Evolutionary conservation across 2,797 vertebrate genomes (phyloP).

Genomic region (Rhincodon typus): DNA sequence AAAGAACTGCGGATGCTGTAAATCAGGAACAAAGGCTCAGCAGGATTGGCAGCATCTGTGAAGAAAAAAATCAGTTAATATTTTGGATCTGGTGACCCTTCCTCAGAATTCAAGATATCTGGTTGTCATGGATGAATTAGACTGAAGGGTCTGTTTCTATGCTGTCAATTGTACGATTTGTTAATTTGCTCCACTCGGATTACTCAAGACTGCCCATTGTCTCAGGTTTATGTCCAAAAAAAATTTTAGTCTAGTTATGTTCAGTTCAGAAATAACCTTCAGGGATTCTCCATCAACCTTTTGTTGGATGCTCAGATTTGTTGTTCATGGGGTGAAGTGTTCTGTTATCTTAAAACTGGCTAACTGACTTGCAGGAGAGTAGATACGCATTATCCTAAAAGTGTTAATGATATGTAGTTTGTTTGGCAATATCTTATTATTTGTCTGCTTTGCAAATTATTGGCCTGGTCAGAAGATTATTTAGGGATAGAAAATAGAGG

Average conservation of each 20-base stretch:
- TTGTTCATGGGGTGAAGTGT: not conserved
- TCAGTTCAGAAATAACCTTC: not conserved
- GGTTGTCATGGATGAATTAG: too few species aligned
- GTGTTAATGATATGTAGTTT: not conserved
- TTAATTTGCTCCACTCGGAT: not conserved
- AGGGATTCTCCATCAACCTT: not conserved
- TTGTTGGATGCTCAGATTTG: not conserved
- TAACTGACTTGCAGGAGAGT: not conserved
- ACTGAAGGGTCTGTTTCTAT: too few species aligned
- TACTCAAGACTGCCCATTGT: not conserved
- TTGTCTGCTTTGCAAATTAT: not conserved
- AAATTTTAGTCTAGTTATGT: not conserved
- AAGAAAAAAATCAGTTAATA: too few species aligned
- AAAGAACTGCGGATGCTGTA: too few species aligned
- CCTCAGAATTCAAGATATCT: too few species aligned
- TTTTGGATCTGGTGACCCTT: too few species aligned
- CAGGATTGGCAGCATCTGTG: too few species aligned
- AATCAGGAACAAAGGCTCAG: too few species aligned
- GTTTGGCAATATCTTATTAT: not conserved
- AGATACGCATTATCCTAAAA: not conserved
- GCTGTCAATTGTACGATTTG: too few species aligned
- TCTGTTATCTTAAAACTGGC: not conserved
- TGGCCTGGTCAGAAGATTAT: not conserved
- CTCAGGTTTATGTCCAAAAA: not conserved
- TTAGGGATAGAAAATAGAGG: not conserved